Evolutionary conservation across 1,140 invertebrate species (phyloP).

Genomic region (Bombus huntii): DNA sequence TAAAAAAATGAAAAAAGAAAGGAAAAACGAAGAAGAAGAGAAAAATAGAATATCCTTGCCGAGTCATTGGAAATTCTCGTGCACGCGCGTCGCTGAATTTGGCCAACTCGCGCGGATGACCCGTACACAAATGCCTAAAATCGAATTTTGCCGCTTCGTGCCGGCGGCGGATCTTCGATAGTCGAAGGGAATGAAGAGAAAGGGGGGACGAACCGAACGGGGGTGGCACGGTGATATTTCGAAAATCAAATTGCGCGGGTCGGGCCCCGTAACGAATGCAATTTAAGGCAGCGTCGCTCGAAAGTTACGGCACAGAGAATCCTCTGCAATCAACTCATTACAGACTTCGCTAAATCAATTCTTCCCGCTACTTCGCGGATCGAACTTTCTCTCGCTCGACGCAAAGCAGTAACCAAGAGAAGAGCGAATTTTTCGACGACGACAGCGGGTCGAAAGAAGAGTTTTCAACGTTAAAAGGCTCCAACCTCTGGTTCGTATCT

Average conservation of each 20-base stretch:
- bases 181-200: neutral
- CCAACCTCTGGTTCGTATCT: neutral
- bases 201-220: neutral
- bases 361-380: conserved; percentile 29
- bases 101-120: conserved; percentile 50
- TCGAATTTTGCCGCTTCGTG: conserved; percentile 57
- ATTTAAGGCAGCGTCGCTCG: conserved; percentile 54
- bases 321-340: conserved; percentile 62
- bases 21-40: neutral
- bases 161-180: conserved; percentile 28
- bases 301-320: conserved; percentile 57
- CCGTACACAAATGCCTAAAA: conserved; percentile 58
- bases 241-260: conserved; percentile 63
- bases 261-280: conserved; percentile 52
- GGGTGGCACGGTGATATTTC: conserved; percentile 43
- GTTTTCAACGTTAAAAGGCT: neutral
- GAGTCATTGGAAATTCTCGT: conserved; percentile 37
- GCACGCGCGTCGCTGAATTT: conserved; percentile 36
- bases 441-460: neutral
- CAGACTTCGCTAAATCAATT: conserved; percentile 60
- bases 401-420: no score
- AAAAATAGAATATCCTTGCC: neutral
- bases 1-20: neutral
- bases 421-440: neutral
- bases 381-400: conserved; percentile 1